Conservation (phyloP, 2,797 vertebrate genomes). For the Chelidonichthys spinosus region DNA sequence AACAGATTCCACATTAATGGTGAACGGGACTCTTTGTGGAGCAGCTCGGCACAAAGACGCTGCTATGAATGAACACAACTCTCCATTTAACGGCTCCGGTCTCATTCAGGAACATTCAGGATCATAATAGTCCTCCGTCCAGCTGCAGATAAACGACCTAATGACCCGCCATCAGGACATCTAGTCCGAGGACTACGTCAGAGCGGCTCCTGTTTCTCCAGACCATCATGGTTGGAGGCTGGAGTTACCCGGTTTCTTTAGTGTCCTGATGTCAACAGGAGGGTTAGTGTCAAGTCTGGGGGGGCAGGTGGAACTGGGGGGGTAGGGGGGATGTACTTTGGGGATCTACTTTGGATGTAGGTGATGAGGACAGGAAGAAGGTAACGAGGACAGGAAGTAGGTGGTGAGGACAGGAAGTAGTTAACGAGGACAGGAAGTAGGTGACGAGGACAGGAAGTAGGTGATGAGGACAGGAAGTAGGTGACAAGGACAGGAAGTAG, state of each 20-base stretch:
- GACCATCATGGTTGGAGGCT: background rate
- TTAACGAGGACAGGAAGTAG: too few relatives aligned
- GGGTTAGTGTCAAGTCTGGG: too few relatives aligned
- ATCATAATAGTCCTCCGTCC: slow-evolving; percentile 43
- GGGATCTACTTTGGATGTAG: too few relatives aligned
- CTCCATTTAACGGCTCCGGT: slow-evolving; percentile 48
- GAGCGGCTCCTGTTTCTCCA: slow-evolving; percentile 5
- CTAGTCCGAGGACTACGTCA: slow-evolving; percentile 30
- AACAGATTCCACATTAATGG: slow-evolving; percentile 67
- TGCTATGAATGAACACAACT: slow-evolving; percentile 65
- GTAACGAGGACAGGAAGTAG: too few relatives aligned
- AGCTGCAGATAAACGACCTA: slow-evolving; percentile 46
- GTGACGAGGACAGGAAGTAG: too few relatives aligned
- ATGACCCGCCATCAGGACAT: slow-evolving; percentile 42
- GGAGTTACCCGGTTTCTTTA: slow-evolving; percentile 2
- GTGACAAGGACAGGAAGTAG: too few relatives aligned
- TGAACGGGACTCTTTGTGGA: slow-evolving; percentile 66
- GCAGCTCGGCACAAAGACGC: slow-evolving; percentile 56
- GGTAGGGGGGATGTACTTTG: too few relatives aligned
- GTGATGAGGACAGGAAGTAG: too few relatives aligned
- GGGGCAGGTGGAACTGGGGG: too few relatives aligned
- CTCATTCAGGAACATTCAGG: slow-evolving; percentile 54
- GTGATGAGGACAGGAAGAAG: too few relatives aligned
- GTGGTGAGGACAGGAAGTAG: too few relatives aligned
- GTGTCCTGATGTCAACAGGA: background rate